Evolutionary conservation across 2,797 vertebrate genomes (phyloP).

Genomic region (Gymnothorax javanicus): DNA sequence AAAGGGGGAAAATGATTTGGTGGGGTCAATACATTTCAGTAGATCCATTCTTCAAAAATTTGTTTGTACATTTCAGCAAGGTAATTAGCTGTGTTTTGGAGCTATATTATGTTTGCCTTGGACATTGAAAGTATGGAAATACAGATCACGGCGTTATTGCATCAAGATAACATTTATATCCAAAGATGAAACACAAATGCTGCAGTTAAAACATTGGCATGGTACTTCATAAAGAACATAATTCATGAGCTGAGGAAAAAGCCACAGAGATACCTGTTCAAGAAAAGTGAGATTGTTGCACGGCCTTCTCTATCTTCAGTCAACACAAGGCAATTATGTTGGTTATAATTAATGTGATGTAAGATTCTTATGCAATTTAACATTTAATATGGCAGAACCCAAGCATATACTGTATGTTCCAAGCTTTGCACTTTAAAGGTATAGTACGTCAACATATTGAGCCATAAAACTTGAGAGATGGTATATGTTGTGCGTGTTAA

Average conservation of each 20-base stretch:
- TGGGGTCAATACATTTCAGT: not conserved
- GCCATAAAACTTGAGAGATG: not conserved
- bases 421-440: not conserved
- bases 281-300: not conserved
- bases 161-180: not conserved
- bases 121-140: not conserved
- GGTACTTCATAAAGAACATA: not conserved
- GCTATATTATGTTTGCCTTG: not conserved
- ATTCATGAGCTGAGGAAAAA: not conserved
- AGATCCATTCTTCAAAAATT: not conserved
- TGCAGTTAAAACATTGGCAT: not conserved
- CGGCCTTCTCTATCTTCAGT: not conserved
- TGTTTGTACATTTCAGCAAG: not conserved
- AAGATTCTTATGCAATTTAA: conserved; percentile 27
- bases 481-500: not conserved
- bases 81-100: not conserved
- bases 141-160: not conserved
- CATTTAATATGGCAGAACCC: conserved; percentile 27
- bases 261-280: not conserved
- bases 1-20: not conserved
- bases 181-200: not conserved
- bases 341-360: conserved; percentile 16
- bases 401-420: not conserved
- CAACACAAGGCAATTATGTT: not conserved
- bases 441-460: not conserved